Evolutionary conservation across 2,888 invertebrate species (phyloP), one percentile per base, ranked within the genome.

Genomic region (Malachius bipustulatus): DNA sequence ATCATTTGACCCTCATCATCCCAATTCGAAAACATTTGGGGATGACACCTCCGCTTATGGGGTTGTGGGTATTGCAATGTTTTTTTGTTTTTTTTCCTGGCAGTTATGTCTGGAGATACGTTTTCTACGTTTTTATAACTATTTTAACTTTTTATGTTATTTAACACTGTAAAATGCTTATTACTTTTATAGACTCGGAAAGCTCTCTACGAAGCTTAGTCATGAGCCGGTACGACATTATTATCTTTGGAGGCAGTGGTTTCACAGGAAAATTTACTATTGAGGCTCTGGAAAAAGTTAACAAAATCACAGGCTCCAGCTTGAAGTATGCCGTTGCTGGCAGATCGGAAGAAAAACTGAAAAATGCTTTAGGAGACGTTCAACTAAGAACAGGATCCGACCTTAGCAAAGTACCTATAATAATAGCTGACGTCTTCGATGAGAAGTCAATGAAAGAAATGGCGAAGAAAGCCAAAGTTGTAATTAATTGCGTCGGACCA

Each of bases 401-500:
- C 47, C 54, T 78, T 13, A 69, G 70, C 4, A 62, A 71, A 19
- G 70, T 75, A 16, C 76, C 75, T 16, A 67, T 82, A 6, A 72
- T 93, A 11, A 26, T 83, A 34, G 91, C 90, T 0, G 88, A 94
- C 52, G 68, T 87, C 1, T 65, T 65, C 2, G 76, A 88, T 57
- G 72, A 76, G 38, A 67, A 73, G 19, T 84, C 88, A 0, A 57
- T 98, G 11, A 60, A 67, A 26, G 70, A 70, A 35, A 96, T 98
- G 96, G 82, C 89, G 28, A 64, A 67, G 30, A 73, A 75, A 46
- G 73, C 87, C 4, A 77, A 73, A 50, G 73, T 96, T 2, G 51
- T 98, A 14, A 73, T 93, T 1, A 97, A 94, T 63, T 89, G 89
- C 61, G 88, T 89, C 47, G 97, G 97, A 1, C 97, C 96, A 0